A percentile compares a stretch with the other conserved stretches of the same genome.
These are phyloP conservation scores for Darevskia nairensis DNA, from an alignment of 2,797 vertebrate genomes.

Conservation along the genomic window DNA sequence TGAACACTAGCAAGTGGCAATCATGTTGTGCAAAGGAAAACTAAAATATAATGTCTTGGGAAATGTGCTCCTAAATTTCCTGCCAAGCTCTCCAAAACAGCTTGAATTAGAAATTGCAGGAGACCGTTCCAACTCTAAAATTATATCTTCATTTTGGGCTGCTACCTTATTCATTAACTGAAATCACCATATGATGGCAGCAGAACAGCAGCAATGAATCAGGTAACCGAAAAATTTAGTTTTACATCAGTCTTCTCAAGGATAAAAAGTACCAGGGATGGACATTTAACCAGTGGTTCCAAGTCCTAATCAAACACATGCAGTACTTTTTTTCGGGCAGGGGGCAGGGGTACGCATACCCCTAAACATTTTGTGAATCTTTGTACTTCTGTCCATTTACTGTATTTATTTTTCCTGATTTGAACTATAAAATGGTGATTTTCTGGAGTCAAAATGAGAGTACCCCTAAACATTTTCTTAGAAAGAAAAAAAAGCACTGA, in stretches of 20 bases:
- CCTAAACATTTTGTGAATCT: too few relatives aligned
- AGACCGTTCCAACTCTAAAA: not conserved
- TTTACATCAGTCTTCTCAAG: not conserved
- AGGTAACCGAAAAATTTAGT: not conserved
- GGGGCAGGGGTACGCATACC: too few relatives aligned
- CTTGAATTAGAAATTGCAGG: not conserved
- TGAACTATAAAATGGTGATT: too few relatives aligned
- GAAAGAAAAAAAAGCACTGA: too few relatives aligned
- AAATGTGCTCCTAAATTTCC: not conserved
- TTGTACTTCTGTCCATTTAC: too few relatives aligned
- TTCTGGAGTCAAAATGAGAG: too few relatives aligned
- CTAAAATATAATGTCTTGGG: not conserved
- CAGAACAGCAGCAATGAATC: slow-evolving; percentile 44
- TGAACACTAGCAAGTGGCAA: not conserved
- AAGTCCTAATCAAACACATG: not conserved
- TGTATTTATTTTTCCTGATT: too few relatives aligned
- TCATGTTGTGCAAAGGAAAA: not conserved
- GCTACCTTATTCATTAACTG: not conserved
- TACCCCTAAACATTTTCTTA: too few relatives aligned
- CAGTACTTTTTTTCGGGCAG: too few relatives aligned
- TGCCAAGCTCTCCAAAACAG: not conserved
- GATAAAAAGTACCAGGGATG: not conserved
- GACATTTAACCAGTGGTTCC: not conserved
- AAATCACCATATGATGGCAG: slow-evolving; percentile 51
- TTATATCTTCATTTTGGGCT: not conserved